Evolutionary conservation across 2,113 vertebrate genomes (phyloP).

Genomic region (Hemiprocne comata): DNA sequence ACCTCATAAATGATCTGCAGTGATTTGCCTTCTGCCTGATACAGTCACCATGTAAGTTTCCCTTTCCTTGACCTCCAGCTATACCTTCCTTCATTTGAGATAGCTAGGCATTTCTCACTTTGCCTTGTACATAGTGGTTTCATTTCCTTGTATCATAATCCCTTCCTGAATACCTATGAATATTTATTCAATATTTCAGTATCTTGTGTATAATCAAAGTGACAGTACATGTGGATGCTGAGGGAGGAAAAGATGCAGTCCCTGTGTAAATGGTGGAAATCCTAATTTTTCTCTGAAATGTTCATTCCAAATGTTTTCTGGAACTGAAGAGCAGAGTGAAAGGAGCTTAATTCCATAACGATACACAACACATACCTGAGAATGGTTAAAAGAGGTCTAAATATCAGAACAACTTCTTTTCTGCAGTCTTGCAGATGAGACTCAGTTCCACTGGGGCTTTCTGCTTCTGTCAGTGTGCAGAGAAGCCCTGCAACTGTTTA

Average conservation of each 20-base stretch:
- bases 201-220: conserved; percentile 32
- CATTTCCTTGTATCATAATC: conserved; percentile 9
- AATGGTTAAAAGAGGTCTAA: conserved; percentile 12
- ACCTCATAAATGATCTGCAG: not conserved
- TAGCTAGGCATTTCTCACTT: not conserved
- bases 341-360: conserved; percentile 1
- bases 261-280: conserved; percentile 3
- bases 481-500: not conserved
- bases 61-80: conserved; percentile 10
- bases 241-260: not conserved
- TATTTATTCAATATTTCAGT: conserved; percentile 39
- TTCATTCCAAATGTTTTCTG: conserved; percentile 11
- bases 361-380: not conserved
- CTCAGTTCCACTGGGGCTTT: not conserved
- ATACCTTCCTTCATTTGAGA: not conserved
- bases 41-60: not conserved
- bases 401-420: conserved; percentile 33
- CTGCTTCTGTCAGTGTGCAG: not conserved
- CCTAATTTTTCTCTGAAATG: conserved; percentile 20
- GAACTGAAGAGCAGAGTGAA: not conserved
- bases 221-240: not conserved
- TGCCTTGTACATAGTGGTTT: not conserved
- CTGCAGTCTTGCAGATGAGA: not conserved
- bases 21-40: not conserved
- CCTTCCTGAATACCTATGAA: conserved; percentile 14